phyloP scores from a whole-genome alignment of 2,113 vertebrate species.

The Sakesphorus luctuosus region DNA sequence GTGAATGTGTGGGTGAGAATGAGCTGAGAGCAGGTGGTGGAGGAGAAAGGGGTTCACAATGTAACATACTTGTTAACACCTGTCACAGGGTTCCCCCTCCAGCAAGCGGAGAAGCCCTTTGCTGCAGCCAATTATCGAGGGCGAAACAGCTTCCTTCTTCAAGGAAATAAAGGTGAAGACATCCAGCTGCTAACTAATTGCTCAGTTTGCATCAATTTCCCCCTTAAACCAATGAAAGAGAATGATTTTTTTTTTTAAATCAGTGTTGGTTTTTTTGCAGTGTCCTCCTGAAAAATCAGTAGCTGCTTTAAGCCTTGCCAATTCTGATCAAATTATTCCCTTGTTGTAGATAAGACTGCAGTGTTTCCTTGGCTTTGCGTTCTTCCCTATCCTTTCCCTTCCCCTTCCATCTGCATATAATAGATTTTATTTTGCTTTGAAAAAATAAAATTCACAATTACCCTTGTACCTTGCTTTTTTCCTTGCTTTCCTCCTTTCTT shows the following conservation, averaged over 20 bases:
- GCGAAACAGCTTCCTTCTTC: constrained; percentile 98
- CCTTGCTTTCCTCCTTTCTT: neutral
- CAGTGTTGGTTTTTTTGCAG: constrained; percentile 70
- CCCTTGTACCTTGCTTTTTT: neutral
- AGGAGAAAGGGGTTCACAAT: constrained; percentile 45
- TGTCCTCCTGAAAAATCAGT: constrained; percentile 64
- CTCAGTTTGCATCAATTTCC: constrained; percentile 55
- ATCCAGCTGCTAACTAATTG: constrained; percentile 76
- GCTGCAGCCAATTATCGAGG: constrained; percentile 99
- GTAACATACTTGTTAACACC: constrained; percentile 85
- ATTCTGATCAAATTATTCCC: neutral
- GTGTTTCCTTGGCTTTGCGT: constrained; percentile 34
- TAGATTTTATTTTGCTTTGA: neutral
- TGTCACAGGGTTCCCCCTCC: constrained; percentile 96
- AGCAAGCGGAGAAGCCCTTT: constrained; percentile 98
- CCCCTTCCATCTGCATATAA: neutral
- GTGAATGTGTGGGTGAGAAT: constrained; percentile 55
- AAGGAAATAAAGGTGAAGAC: constrained; percentile 95
- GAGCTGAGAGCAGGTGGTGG: constrained; percentile 41
- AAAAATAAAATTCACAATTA: neutral
- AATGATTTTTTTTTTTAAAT: neutral
- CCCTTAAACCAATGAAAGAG: constrained; percentile 23
- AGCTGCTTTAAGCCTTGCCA: constrained; percentile 40
- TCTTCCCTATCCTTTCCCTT: neutral
- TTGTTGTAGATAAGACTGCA: constrained; percentile 10